Base-by-base conservation (phyloP, 2,797 vertebrate genomes). In the Delichon dasypus region DNA sequence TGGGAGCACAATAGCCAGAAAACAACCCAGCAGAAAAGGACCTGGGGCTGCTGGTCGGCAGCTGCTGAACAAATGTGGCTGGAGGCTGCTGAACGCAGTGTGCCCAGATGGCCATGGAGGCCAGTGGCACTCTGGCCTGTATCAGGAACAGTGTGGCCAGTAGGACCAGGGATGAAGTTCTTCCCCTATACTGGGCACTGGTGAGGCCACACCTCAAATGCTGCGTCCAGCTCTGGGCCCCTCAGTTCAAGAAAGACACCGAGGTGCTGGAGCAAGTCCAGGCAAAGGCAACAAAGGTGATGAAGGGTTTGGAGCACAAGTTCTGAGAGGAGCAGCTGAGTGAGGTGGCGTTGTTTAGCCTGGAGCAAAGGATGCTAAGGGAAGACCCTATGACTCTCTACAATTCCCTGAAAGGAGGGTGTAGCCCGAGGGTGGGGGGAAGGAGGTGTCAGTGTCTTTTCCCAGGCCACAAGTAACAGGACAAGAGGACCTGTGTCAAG, bases 371-470 rank as follows among this genome's bases (percentile, higher is more conserved):
- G 22, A 48, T 5, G 34, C 26, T n/a, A 13, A 75, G 22, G 19
- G 26, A 18, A 16, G 26, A 68, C 10, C 22, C 68, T 17, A 34
- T 3, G 0, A 1, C 10, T 34, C 15, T 54, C 47, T 27, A 30
- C 5, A 65, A 36, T 1, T 47, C 3, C 30, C 25, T 54, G n/a
- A 60, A 73, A 53, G n/a, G 25, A 67, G 21, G 8, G 0, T 45
- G n/a, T 9, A 45, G 16, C 25, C 1, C 0, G 2, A 38, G 16
- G 22, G 6, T 25, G 6, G 2, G 6, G 19, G 2, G 7, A 32
- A 30, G 13, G 1, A 7, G 7, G 8, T 7, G 7, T 40, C n/a
- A 23, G 13, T 32, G 34, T 30, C 18, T 54, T 75, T 60, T 36
- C 27, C 16, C 32, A 44, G 16, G 11, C 11, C 70, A 57, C 12